Evolutionary conservation across 2,888 invertebrate species (phyloP), one percentile per base, ranked within the genome.

Genomic region (Azorinus chamasolen): DNA sequence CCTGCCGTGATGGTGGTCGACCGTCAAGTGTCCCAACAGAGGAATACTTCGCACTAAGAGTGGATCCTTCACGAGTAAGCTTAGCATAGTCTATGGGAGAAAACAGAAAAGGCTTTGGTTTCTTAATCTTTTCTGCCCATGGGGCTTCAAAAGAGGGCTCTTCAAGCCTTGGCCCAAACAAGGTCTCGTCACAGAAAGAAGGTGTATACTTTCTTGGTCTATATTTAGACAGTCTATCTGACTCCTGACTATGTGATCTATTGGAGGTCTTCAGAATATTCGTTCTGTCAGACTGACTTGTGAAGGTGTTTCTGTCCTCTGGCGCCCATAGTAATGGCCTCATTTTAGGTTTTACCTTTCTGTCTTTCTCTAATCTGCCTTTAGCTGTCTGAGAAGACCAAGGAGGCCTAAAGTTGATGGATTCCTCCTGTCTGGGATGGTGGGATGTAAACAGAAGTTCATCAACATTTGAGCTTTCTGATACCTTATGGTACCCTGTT

Each of bases 121-220:
- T 85, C 24, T 73, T 82, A 22, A 81, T 74, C 59, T 85, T 87
- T 24, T 86, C 84, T 46, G 86, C 87, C 91, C 91, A 91, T 0
- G 91, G 91, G n/a, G 91, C 89, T 12, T 84, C 82, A 78, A 91
- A 91, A 25, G 84, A 83, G 1, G 91, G 89, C 61, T 90, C 87
- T 20, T 79, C 59, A 48, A 88, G 64, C 16, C 62, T 72, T 4
- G 79, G 71, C 6, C 91, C 91, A 83, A 91, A 91, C 20, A 91
- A 72, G 10, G 82, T 78, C 57, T 91, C 91, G 66, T 91, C 91
- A 61, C 88, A 86, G 73, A 87, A 91, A 1, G 88, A 83, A 1
- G 88, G 87, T 12, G 82, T 89, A 70, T 90, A 86, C 64, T 85
- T 89, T 25, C 83, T 57, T 5, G 75, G 87, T 39, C 83, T 75